Conservation (phyloP, 2,888 invertebrate genomes). For the Drosophila bunnanda region DNA sequence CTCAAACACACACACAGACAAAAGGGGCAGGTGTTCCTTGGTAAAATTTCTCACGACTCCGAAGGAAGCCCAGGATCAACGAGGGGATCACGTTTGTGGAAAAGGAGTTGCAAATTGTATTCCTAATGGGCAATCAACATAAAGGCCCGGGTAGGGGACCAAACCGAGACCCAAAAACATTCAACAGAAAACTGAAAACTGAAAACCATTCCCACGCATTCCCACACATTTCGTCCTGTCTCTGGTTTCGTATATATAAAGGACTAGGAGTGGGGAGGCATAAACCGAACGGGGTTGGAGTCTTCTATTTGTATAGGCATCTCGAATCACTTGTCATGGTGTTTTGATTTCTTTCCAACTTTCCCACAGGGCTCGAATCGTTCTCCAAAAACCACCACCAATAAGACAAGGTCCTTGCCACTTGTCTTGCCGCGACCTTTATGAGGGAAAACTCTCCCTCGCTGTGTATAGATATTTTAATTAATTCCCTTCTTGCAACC, state of each 20-base stretch:
- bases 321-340: slow-evolving; percentile 71
- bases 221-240: slow-evolving; percentile 76
- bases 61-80: slow-evolving; percentile 65
- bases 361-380: slow-evolving; percentile 69
- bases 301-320: slow-evolving; percentile 64
- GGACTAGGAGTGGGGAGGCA: background rate
- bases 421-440: slow-evolving; percentile 58
- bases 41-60: slow-evolving; percentile 82
- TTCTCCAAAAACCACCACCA: slow-evolving; percentile 36
- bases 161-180: slow-evolving; percentile 2
- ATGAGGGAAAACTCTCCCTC: slow-evolving; percentile 56
- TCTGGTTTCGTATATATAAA: slow-evolving; percentile 33
- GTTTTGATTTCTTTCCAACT: slow-evolving; percentile 73
- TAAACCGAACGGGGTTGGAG: slow-evolving; percentile 34
- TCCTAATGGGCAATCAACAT: slow-evolving; percentile 79
- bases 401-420: slow-evolving; percentile 65
- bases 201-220: slow-evolving; percentile 63
- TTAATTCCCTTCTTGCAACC: slow-evolving; percentile 56
- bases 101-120: slow-evolving; percentile 79
- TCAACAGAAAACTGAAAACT: slow-evolving; percentile 2
- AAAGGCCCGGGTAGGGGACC: slow-evolving; percentile 46
- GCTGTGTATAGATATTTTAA: slow-evolving; percentile 69
- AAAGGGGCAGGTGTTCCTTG: slow-evolving; percentile 83
- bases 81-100: slow-evolving; percentile 53
- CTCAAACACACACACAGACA: slow-evolving; percentile 55